Conservation (phyloP, 2,113 vertebrate genomes). For the Heteronetta atricapilla region DNA sequence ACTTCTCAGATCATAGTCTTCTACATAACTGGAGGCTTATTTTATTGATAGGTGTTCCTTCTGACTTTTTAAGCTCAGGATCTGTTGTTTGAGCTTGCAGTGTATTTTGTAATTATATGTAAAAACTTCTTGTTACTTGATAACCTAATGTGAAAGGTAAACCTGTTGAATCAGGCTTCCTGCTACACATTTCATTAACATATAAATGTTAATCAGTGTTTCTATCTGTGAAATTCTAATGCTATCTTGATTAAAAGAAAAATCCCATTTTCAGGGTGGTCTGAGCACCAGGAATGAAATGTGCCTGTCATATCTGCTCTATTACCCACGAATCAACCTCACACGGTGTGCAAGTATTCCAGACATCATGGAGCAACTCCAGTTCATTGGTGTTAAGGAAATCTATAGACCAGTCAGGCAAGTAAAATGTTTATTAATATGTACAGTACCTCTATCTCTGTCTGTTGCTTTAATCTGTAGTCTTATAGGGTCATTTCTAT, state of each 20-base stretch:
- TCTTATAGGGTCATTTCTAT: neutral
- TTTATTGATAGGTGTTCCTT: neutral
- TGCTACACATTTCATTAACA: neutral
- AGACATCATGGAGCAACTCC: slow-evolving; percentile 86
- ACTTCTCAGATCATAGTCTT: neutral
- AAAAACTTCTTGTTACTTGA: neutral
- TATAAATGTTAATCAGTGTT: neutral
- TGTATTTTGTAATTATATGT: neutral
- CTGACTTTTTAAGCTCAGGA: neutral
- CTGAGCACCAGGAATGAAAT: slow-evolving; percentile 89
- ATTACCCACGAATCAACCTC: slow-evolving; percentile 88
- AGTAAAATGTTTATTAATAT: slow-evolving; percentile 36
- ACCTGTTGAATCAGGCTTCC: neutral
- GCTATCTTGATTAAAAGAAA: slow-evolving; percentile 23
- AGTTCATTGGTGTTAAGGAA: slow-evolving; percentile 89
- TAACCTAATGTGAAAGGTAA: neutral
- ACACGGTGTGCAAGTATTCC: slow-evolving; percentile 90
- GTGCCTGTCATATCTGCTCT: slow-evolving; percentile 89
- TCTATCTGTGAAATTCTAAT: neutral
- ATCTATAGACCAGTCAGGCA: slow-evolving; percentile 87
- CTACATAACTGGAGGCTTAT: neutral
- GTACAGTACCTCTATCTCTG: neutral
- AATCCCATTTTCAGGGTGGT: slow-evolving; percentile 80
- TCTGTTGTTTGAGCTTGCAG: neutral
- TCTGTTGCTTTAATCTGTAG: neutral